A percentile compares a stretch with the other conserved stretches of the same genome.
phyloP scores from a whole-genome alignment of 2,797 vertebrate species.

The Notolabrus celidotus region DNA sequence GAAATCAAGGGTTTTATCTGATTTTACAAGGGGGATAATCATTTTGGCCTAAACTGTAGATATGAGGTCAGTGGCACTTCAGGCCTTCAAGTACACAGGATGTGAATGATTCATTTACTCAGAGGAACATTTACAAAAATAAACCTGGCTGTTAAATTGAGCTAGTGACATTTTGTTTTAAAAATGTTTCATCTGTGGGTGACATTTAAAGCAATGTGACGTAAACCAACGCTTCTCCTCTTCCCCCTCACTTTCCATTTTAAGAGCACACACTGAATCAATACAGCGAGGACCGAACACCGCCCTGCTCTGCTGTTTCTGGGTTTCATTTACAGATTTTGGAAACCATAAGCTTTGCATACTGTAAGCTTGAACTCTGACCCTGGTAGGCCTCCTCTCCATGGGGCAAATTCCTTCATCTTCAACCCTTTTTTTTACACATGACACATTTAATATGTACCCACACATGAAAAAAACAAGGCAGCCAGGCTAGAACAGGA shows the following conservation, averaged over 20 bases:
- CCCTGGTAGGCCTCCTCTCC: slow-evolving; percentile 43
- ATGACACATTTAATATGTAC: slow-evolving; percentile 39
- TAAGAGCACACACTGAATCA: slow-evolving; percentile 23
- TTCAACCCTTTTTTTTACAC: slow-evolving; percentile 26
- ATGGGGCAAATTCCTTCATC: slow-evolving; percentile 62
- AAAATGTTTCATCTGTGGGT: slow-evolving; percentile 9
- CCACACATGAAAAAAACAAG: slow-evolving; percentile 37
- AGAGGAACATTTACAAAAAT: neutral
- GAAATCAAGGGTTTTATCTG: too few relatives aligned
- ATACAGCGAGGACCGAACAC: slow-evolving; percentile 11
- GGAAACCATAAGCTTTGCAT: slow-evolving; percentile 41
- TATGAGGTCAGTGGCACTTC: neutral
- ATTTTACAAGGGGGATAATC: too few relatives aligned
- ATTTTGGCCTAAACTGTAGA: too few relatives aligned
- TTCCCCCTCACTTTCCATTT: neutral
- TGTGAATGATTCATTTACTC: slow-evolving; percentile 8
- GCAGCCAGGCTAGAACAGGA: slow-evolving; percentile 1
- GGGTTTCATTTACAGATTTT: slow-evolving; percentile 53
- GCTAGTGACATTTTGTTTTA: slow-evolving; percentile 7
- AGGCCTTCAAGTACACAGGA: neutral
- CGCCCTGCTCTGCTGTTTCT: slow-evolving; percentile 32
- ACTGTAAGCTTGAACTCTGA: slow-evolving; percentile 63
- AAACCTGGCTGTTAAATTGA: neutral
- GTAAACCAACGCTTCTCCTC: neutral
- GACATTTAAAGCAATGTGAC: slow-evolving; percentile 23